These are phyloP conservation scores for Arvicanthis niloticus DNA, from an alignment of 2,113 vertebrate genomes.

Conservation along the genomic window DNA sequence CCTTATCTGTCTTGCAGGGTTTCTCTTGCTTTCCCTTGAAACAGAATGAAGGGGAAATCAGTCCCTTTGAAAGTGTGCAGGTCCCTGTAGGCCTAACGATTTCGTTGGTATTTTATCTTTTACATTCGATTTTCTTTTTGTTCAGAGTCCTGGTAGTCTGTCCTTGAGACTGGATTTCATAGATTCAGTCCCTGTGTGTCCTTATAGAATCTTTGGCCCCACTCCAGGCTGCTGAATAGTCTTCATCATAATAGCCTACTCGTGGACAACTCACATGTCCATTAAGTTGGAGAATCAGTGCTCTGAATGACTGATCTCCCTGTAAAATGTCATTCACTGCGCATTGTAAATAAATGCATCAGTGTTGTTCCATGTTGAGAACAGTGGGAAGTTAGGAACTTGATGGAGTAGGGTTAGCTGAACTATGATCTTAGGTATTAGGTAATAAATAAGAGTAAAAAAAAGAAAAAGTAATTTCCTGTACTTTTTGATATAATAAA, in stretches of 20 bases:
- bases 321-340: background rate
- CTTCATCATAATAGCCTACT: background rate
- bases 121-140: slow-evolving; percentile 35
- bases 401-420: background rate
- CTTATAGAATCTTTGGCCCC: background rate
- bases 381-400: background rate
- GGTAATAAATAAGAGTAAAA: slow-evolving; percentile 8
- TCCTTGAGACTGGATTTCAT: slow-evolving; percentile 18
- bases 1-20: background rate
- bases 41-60: background rate
- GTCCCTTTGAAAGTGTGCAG: slow-evolving; percentile 22
- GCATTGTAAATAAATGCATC: slow-evolving; percentile 45
- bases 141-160: background rate
- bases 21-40: background rate
- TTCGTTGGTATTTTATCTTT: slow-evolving; percentile 50
- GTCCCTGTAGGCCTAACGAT: slow-evolving; percentile 43
- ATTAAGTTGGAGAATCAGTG: background rate
- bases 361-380: background rate
- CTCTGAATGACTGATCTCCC: background rate
- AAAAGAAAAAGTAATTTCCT: background rate
- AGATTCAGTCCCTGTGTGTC: background rate
- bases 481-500: background rate
- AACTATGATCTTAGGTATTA: slow-evolving; percentile 16
- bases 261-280: background rate
- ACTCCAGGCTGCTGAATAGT: background rate